These are phyloP conservation scores for Ageneiosus marmoratus DNA, from an alignment of 2,113 vertebrate genomes.

Conservation along the genomic window DNA sequence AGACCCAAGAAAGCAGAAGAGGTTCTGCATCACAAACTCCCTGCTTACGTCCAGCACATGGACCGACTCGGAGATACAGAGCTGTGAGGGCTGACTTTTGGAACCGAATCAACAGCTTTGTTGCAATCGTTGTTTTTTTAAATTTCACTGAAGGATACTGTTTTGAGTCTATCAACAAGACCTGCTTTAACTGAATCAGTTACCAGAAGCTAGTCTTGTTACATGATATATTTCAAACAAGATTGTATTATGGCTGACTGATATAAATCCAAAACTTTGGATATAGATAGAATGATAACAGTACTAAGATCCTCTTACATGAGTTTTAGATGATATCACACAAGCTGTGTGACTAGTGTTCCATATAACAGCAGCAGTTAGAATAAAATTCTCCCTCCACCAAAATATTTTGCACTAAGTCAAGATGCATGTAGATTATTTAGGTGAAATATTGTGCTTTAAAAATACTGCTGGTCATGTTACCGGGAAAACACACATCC, in stretches of 20 bases:
- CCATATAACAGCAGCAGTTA: background rate
- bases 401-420: background rate
- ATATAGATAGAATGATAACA: background rate
- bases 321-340: background rate
- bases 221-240: background rate
- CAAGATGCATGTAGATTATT: background rate
- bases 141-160: background rate
- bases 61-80: constrained; percentile 95
- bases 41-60: constrained; percentile 91
- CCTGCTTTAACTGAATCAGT: background rate
- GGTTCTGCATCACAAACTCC: constrained; percentile 85
- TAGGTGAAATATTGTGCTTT: background rate
- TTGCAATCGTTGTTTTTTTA: background rate
- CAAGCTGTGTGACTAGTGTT: background rate
- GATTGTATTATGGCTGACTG: background rate
- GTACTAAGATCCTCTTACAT: background rate
- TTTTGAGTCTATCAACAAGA: constrained; percentile 6
- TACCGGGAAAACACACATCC: background rate
- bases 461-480: background rate
- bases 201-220: background rate
- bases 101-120: constrained; percentile 28
- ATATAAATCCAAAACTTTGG: background rate
- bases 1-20: constrained; percentile 75
- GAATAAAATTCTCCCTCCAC: background rate
- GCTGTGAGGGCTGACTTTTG: constrained; percentile 79